phyloP scores from a whole-genome alignment of 2,888 invertebrate species.

The Apotomis capreana region DNA sequence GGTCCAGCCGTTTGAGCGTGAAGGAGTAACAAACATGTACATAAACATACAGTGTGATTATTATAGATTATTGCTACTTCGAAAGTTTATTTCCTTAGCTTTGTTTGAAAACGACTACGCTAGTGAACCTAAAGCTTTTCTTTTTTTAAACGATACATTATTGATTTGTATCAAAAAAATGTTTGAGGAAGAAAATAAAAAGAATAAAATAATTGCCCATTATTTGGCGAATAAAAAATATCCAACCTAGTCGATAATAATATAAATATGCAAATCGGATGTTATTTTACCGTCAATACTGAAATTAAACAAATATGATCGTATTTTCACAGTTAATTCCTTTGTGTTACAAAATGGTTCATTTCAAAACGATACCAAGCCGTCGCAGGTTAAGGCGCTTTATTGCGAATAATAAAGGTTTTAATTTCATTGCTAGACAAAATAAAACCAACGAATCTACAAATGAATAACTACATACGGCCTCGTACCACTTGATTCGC shows the following conservation, averaged over 20 bases:
- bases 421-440: conserved; percentile 38
- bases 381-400: conserved; percentile 31
- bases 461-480: conserved; percentile 34
- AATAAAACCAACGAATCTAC: conserved; percentile 32
- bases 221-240: neutral
- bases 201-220: too few relatives aligned
- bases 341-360: conserved; percentile 7
- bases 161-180: too few relatives aligned
- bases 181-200: too few relatives aligned
- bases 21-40: too few relatives aligned
- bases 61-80: too few relatives aligned
- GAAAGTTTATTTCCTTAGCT: too few relatives aligned
- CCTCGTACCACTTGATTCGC: neutral
- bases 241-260: neutral
- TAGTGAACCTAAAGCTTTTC: too few relatives aligned
- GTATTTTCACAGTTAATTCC: conserved; percentile 1
- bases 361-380: conserved; percentile 22
- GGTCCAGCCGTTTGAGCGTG: too few relatives aligned
- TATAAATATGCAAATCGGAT: neutral
- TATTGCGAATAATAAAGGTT: conserved; percentile 31
- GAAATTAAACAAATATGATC: neutral
- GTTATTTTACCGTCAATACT: neutral
- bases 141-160: too few relatives aligned
- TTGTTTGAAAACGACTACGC: too few relatives aligned
- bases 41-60: too few relatives aligned